phyloP scores from a whole-genome alignment of 2,797 vertebrate genomes.

The Hydrocynus forskahlii region DNA sequence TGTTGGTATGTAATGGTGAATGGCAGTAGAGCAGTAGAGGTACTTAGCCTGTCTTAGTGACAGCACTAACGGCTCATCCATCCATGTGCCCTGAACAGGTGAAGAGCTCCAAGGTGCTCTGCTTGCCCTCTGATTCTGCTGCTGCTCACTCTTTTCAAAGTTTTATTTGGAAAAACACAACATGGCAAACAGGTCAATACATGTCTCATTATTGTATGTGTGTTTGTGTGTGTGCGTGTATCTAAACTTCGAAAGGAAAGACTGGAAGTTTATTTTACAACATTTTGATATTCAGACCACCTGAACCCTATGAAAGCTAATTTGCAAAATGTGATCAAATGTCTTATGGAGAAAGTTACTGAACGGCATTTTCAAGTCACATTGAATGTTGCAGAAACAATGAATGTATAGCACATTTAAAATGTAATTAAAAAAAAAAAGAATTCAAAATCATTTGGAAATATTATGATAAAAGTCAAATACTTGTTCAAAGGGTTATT shows the following conservation, averaged over 20 bases:
- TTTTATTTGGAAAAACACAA: constrained; percentile 69
- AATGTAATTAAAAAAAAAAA: constrained; percentile 9
- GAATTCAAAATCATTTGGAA: constrained; percentile 30
- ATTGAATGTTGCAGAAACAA: neutral
- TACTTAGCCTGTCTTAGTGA: constrained; percentile 22
- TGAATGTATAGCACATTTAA: constrained; percentile 31
- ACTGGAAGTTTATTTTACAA: constrained; percentile 62
- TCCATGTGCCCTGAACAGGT: constrained; percentile 73
- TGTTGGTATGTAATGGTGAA: constrained; percentile 11
- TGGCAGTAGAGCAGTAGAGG: constrained; percentile 14
- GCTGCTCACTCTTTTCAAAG: constrained; percentile 73
- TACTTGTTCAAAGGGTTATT: constrained; percentile 25
- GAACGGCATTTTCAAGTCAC: constrained; percentile 13
- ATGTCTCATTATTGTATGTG: constrained; percentile 47
- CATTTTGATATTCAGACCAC: constrained; percentile 50
- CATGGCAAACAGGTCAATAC: constrained; percentile 53
- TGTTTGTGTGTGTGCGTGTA: constrained; percentile 26
- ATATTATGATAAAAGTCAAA: constrained; percentile 39
- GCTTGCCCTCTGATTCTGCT: constrained; percentile 65
- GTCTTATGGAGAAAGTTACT: constrained; percentile 37
- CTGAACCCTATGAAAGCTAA: neutral
- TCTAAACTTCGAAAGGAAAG: constrained; percentile 47
- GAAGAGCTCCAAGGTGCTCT: constrained; percentile 70
- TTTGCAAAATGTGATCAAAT: constrained; percentile 28
- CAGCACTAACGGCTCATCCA: constrained; percentile 53